These are phyloP conservation scores for Mythimna loreyi DNA, from an alignment of 2,888 invertebrate genomes.

Conservation along the genomic window DNA sequence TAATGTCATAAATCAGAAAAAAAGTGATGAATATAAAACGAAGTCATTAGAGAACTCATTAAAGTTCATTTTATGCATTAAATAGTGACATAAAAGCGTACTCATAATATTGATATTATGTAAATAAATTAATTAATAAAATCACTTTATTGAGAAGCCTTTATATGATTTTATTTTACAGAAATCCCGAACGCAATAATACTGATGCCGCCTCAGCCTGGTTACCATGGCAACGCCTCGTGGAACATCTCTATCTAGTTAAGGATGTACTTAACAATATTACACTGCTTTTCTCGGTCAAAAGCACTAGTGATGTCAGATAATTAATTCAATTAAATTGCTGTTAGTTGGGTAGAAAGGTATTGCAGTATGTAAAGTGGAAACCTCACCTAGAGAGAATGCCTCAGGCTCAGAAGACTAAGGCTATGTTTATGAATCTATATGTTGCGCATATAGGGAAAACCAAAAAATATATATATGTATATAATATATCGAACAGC, in stretches of 20 bases:
- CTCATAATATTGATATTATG: not conserved
- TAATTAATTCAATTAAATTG: constrained; percentile 34
- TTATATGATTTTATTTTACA: constrained; percentile 43
- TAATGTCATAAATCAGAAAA: not conserved
- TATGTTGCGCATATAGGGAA: too few species aligned
- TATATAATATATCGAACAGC: too few species aligned
- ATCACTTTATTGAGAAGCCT: not conserved
- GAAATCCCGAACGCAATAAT: constrained; percentile 62
- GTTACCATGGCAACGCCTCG: constrained; percentile 58
- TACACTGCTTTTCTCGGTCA: constrained; percentile 42
- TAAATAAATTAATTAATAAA: not conserved
- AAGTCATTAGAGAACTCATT: too few species aligned
- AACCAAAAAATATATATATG: too few species aligned
- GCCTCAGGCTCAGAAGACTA: too few species aligned
- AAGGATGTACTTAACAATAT: constrained; percentile 35
- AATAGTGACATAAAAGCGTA: not conserved
- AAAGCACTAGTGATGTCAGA: constrained; percentile 20
- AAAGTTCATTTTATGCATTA: too few species aligned
- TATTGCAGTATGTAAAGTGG: not conserved
- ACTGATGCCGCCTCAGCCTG: constrained; percentile 21
- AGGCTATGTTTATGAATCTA: too few species aligned
- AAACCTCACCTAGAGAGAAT: too few species aligned
- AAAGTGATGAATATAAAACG: not conserved
- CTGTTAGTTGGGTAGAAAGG: constrained; percentile 1
- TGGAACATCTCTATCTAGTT: constrained; percentile 27